A percentile compares a stretch with the other conserved stretches of the same genome.
Conservation (phyloP, 2,113 vertebrate genomes). For the Eurypyga helias region DNA sequence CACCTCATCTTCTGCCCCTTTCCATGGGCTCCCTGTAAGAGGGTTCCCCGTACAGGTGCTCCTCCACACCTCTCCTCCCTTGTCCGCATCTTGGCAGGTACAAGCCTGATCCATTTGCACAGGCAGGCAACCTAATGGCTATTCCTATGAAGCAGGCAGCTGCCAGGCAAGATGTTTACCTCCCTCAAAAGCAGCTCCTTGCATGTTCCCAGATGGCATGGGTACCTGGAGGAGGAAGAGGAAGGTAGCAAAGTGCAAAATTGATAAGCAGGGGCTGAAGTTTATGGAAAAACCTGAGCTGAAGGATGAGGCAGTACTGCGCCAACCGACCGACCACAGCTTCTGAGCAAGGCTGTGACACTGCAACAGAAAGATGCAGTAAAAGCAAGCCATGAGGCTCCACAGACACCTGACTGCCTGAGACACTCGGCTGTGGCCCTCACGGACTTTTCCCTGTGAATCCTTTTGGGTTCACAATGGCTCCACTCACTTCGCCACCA, state of each 20-base stretch:
- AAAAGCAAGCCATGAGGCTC: background rate
- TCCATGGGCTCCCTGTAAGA: background rate
- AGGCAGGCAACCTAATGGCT: background rate
- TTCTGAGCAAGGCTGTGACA: background rate
- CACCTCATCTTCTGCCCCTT: background rate
- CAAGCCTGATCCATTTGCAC: background rate
- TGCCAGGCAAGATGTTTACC: background rate
- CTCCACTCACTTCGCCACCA: rapidly evolving
- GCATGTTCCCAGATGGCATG: rapidly evolving
- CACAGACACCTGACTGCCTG: rapidly evolving
- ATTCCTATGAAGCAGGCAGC: background rate
- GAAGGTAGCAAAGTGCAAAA: background rate
- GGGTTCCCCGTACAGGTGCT: background rate
- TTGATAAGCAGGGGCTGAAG: background rate
- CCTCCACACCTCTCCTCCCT: background rate
- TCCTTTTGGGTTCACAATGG: background rate
- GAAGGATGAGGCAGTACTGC: background rate
- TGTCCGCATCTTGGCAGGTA: background rate
- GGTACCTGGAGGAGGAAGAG: background rate
- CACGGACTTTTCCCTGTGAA: background rate
- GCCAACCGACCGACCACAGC: background rate
- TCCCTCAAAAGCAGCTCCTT: background rate
- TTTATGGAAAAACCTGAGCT: background rate
- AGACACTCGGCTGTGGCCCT: background rate
- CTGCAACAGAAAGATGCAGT: background rate